Base-by-base conservation (phyloP, 2,797 vertebrate species). In the Taenioides sp. region DNA sequence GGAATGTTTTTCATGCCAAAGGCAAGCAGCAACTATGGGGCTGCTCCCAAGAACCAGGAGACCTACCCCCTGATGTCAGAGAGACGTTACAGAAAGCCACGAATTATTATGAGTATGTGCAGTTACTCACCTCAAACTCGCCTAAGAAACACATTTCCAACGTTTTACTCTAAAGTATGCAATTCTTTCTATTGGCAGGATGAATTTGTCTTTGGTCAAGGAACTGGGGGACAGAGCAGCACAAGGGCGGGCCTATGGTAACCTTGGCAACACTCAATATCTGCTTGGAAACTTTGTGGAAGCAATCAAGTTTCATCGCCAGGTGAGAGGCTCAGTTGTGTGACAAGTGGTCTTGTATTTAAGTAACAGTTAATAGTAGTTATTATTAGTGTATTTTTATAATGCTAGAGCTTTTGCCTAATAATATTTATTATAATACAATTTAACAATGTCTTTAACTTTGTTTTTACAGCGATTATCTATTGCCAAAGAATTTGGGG, bases 401-500 rank as follows among this genome's bases (percentile, higher is more conserved):
- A 43, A 4, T 43, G 40, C 11, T 43, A 4, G 43, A 16, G 12
- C 14, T 47, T 16, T 47, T 47, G 43, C 14, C 43, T 4, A 47
- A 17, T 47, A 16, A 0, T 17, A 47, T 16, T 47, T 16, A 47
- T 47, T 14, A 16, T 47, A 47, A 47, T 43, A 43, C 14, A 4
- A 43, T 43, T 43, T 14, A 43, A 16, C 43, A 47, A 47, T 54
- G 9, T 58, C 7, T 27, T 58, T 27, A 12, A 14, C 4, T 59
- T 27, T 59, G 6, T 59, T 59, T 59, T 59, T 28, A 1, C 54
- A 98, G 97, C 92, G 98, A 74, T 95, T 99, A 18, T 95, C 97
- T 83, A 98, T 99, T 0, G 98, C 98, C 18, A 99, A 99, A 92
- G 98, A 99, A 80, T 99, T 99, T 55, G 98, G 98, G 67, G 98